phyloP scores from a whole-genome alignment of 2,888 invertebrate genomes.

The Acleris emargana region DNA sequence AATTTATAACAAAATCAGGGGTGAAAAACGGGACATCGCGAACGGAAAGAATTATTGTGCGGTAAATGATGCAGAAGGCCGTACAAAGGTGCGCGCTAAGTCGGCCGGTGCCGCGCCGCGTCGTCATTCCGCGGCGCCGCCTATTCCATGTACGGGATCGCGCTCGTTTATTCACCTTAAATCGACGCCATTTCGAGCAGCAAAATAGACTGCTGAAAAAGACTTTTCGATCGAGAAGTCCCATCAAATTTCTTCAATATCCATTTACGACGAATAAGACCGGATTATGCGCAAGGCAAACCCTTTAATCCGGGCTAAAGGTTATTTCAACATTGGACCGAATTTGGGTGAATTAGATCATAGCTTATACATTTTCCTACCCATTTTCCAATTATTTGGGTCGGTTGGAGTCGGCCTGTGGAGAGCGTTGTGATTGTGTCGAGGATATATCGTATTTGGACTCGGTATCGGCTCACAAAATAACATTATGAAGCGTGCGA shows the following conservation, averaged over 20 bases:
- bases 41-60: slow-evolving; percentile 35
- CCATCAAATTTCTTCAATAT: slow-evolving; percentile 79
- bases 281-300: slow-evolving; percentile 74
- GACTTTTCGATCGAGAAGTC: slow-evolving; percentile 75
- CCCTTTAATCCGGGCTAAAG: slow-evolving; percentile 73
- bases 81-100: slow-evolving; percentile 35
- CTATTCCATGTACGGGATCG: slow-evolving; percentile 80
- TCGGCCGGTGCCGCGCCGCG: slow-evolving; percentile 1
- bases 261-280: slow-evolving; percentile 77
- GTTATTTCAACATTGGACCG: slow-evolving; percentile 68
- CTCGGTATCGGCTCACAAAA: no score
- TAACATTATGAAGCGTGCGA: no score
- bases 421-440: slow-evolving; percentile 28
- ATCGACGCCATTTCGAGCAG: slow-evolving; percentile 77
- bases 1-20: slow-evolving; percentile 32
- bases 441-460: slow-evolving; percentile 17
- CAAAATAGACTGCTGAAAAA: slow-evolving; percentile 78
- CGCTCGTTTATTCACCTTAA: slow-evolving; percentile 81
- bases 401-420: slow-evolving; percentile 37
- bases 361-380: slow-evolving; percentile 39
- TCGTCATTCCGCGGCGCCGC: slow-evolving; percentile 79
- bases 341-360: slow-evolving; percentile 62
- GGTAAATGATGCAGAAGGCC: slow-evolving; percentile 36
- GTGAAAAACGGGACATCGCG: slow-evolving; percentile 28
- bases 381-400: slow-evolving; percentile 50